A percentile compares a stretch with the other conserved stretches of the same genome.
These are phyloP conservation scores for Cephus pulcher DNA, from an alignment of 2,888 invertebrate species.

Conservation along the genomic window DNA sequence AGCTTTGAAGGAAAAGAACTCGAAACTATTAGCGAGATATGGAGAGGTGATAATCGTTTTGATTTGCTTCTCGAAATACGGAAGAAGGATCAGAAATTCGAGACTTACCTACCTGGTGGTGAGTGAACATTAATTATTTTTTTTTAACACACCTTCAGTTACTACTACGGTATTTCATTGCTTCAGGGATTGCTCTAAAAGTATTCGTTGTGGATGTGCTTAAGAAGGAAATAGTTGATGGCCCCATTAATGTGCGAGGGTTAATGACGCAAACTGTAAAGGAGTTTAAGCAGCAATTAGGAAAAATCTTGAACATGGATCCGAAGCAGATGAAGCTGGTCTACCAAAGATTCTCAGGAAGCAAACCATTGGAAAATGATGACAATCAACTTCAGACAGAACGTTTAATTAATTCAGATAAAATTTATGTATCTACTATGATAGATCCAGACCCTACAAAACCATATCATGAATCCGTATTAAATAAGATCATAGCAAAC, in stretches of 20 bases:
- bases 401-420: conserved; percentile 58
- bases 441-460: conserved; percentile 68
- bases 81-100: conserved; percentile 72
- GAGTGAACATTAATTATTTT: conserved; percentile 32
- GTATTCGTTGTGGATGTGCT: conserved; percentile 74
- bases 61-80: conserved; percentile 78
- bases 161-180: conserved; percentile 5
- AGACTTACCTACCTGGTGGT: conserved; percentile 75
- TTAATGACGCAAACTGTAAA: conserved; percentile 70
- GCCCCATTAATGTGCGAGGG: conserved; percentile 73
- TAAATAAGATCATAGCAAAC: conserved; percentile 70
- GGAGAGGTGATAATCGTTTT: conserved; percentile 66
- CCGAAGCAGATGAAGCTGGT: conserved; percentile 66
- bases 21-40: conserved; percentile 66
- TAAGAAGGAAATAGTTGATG: conserved; percentile 72
- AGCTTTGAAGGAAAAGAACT: conserved; percentile 75
- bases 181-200: conserved; percentile 69
- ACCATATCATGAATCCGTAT: conserved; percentile 66
- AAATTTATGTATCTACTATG: conserved; percentile 69
- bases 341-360: conserved; percentile 54
- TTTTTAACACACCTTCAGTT: conserved; percentile 1
- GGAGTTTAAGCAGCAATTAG: conserved; percentile 72
- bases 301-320: conserved; percentile 66
- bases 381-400: conserved; percentile 62
- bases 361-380: conserved; percentile 61